Evolutionary conservation across 2,113 vertebrate genomes (phyloP), one percentile per base, ranked within the genome.

Genomic region (Alexandromys fortis): DNA sequence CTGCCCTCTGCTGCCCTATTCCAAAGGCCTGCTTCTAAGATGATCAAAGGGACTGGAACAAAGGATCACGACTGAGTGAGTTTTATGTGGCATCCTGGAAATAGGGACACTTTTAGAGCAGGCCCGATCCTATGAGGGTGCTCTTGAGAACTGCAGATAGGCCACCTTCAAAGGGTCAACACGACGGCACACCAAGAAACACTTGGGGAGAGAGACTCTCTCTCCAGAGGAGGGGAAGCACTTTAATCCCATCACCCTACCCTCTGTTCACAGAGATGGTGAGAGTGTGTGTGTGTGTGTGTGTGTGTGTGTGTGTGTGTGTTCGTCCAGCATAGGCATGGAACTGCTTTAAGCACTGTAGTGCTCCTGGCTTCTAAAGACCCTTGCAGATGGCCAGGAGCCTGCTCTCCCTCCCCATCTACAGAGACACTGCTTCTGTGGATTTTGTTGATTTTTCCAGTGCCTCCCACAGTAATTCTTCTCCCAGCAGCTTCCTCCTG

Each of bases 31-130:
- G 35, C 73, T 78, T 42, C 76, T 30, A 77, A 90, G 58, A 88
- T 90, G 91, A 97, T 97, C 73, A 96, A 96, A 97, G 90, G 52
- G 21, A 94, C 7, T 82, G 58, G 79, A 95, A 96, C 67, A 96
- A 94, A 95, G 79, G 42, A 72, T 91, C 38, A 0, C n/a, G 70
- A 90, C 38, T 63, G 79, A 61, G 42, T 75, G 75, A 52, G 42
- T 75, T 95, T 63, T 61, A 85, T 77, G 89, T 77, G 67, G 35
- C 63, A 86, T 73, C 72, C 79, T 73, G 30, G 95, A 90, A 76
- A 90, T 42, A 83, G 95, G 55, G 55, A 63, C 72, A n/a, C 61
- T 75, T 70, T 81, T n/a, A 7, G 61, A 77, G 87, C 7, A 3
- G 79, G 30, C 38, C 35, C 42, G 19, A 14, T 58, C 72, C 90